A percentile compares a stretch with the other conserved stretches of the same genome.
These are phyloP conservation scores for Protaetia brevitarsis DNA, from an alignment of 1,140 invertebrate genomes.

Conservation along the genomic window DNA sequence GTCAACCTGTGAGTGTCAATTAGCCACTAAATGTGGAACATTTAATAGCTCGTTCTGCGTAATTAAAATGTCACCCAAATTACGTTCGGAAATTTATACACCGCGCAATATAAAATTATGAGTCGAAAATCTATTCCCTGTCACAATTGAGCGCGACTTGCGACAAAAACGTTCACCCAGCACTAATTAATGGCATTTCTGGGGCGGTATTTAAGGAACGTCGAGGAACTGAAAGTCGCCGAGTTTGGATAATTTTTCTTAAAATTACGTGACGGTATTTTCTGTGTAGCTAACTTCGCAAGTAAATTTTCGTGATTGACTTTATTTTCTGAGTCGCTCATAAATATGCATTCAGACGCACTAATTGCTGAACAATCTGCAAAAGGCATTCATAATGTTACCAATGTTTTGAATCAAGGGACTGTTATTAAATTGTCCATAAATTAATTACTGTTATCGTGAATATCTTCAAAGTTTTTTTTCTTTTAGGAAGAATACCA, in stretches of 20 bases:
- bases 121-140: background rate
- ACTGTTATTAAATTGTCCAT: background rate
- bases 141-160: background rate
- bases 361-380: background rate
- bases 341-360: background rate
- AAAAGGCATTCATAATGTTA: background rate
- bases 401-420: background rate
- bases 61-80: background rate
- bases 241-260: conserved; percentile 2
- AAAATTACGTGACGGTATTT: conserved; percentile 12
- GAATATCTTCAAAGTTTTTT: too few species aligned
- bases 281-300: background rate
- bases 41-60: background rate
- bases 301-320: background rate
- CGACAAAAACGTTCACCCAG: background rate
- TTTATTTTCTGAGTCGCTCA: background rate
- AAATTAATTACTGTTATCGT: too few species aligned
- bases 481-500: too few species aligned
- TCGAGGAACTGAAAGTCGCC: background rate
- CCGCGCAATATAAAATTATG: background rate
- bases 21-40: background rate
- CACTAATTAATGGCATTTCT: conserved; percentile 15
- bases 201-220: background rate
- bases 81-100: background rate
- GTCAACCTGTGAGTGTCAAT: background rate